These are phyloP conservation scores for Armadillidium nasatum DNA, from an alignment of 1,140 invertebrate species.

Conservation along the genomic window DNA sequence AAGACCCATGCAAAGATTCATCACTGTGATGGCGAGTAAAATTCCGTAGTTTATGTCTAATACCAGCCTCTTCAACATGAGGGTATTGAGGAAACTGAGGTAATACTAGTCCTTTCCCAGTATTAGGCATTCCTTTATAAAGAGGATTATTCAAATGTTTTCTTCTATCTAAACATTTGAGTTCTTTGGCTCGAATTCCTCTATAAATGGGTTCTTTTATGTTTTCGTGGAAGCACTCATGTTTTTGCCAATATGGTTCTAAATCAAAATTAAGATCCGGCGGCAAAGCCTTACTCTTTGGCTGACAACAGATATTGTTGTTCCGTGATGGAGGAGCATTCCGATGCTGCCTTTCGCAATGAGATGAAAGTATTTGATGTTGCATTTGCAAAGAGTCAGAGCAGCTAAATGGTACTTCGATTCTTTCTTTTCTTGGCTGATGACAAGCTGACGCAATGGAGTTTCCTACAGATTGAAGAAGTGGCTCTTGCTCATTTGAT, in stretches of 20 bases:
- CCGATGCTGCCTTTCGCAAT: not conserved
- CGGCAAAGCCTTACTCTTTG: not conserved
- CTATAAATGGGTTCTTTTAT: not conserved
- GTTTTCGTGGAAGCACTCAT: not conserved
- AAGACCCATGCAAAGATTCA: slow-evolving; percentile 58
- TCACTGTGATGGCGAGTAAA: slow-evolving; percentile 59
- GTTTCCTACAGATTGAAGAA: not conserved
- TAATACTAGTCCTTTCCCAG: slow-evolving; percentile 34
- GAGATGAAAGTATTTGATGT: not conserved
- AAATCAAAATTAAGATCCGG: not conserved
- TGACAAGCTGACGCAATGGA: not conserved
- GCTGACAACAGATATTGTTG: not conserved
- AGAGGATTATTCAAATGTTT: not conserved
- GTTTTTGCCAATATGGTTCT: not conserved
- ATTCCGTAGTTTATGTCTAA: slow-evolving; percentile 39
- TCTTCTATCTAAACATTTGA: not conserved
- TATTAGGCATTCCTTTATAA: slow-evolving; percentile 21
- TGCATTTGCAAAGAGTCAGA: not conserved
- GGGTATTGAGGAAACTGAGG: slow-evolving; percentile 46
- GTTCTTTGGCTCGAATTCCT: not conserved
- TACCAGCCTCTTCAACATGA: slow-evolving; percentile 44
- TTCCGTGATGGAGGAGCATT: not conserved
- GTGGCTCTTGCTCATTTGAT: not conserved
- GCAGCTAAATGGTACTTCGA: not conserved
- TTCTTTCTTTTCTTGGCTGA: not conserved